A percentile compares a stretch with the other conserved stretches of the same genome.
These are phyloP conservation scores for Zaprionus africanus DNA, from an alignment of 1,140 invertebrate species.

Conservation along the genomic window DNA sequence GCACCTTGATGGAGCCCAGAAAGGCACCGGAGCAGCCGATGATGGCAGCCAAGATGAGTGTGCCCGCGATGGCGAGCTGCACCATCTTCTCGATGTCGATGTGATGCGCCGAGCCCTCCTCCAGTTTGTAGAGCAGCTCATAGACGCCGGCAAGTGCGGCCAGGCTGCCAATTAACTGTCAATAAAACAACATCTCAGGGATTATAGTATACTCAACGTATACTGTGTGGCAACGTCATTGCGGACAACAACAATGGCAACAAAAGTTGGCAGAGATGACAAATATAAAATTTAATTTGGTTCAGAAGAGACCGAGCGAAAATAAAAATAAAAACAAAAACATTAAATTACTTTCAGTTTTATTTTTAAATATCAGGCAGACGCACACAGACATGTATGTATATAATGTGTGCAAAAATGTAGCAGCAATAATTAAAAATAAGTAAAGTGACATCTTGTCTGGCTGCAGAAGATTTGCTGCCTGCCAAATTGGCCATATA, in stretches of 20 bases:
- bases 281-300: conserved; percentile 29
- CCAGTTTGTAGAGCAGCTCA: conserved; percentile 56
- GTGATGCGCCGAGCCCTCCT: conserved; percentile 63
- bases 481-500: conserved; percentile 70
- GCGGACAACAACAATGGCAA: conserved; percentile 37
- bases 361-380: conserved; percentile 67
- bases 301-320: conserved; percentile 22
- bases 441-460: conserved; percentile 67
- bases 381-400: conserved; percentile 27
- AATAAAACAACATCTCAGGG: conserved; percentile 20
- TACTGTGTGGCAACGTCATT: conserved; percentile 42
- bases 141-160: conserved; percentile 69
- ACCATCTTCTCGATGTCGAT: conserved; percentile 68
- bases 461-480: conserved; percentile 60
- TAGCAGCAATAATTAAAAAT: conserved; percentile 49
- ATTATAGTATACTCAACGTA: conserved; percentile 16
- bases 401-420: conserved; percentile 26
- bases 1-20: conserved; percentile 73
- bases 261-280: conserved; percentile 28
- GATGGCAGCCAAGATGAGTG: conserved; percentile 61
- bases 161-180: conserved; percentile 63
- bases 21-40: conserved; percentile 72
- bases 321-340: conserved; percentile 35
- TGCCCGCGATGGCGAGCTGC: conserved; percentile 56
- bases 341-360: conserved; percentile 71